phyloP scores from a whole-genome alignment of 2,113 vertebrate species.

The Poeciliopsis prolifica region DNA sequence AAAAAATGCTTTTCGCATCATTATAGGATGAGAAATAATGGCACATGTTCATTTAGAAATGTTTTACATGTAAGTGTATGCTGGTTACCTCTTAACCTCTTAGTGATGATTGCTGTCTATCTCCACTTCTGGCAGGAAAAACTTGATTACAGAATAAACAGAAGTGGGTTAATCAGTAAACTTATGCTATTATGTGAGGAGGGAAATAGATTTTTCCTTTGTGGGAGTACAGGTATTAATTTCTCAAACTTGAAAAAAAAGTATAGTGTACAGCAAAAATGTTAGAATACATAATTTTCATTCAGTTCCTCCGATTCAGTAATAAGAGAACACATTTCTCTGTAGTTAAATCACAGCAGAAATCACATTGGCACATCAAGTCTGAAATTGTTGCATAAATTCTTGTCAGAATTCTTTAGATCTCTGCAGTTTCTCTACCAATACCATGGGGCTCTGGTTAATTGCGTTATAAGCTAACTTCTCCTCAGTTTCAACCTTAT shows the following conservation, averaged over 20 bases:
- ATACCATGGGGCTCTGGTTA: not conserved
- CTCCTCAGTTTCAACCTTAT: not conserved
- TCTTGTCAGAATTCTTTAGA: not conserved
- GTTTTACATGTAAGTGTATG: not conserved
- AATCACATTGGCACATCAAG: not conserved
- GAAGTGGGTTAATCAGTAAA: slow-evolving; percentile 24
- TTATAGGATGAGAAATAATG: not conserved
- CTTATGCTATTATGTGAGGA: slow-evolving; percentile 3
- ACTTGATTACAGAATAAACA: slow-evolving; percentile 19
- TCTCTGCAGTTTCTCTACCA: not conserved
- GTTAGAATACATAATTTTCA: not conserved
- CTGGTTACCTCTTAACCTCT: slow-evolving; percentile 23
- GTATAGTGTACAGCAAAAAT: too few relatives aligned
- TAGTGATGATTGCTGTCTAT: slow-evolving; percentile 13
- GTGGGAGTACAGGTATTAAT: too few relatives aligned
- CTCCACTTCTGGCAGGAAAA: not conserved
- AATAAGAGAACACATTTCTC: not conserved
- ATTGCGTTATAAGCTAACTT: not conserved
- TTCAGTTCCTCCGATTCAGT: not conserved
- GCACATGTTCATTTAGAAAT: not conserved
- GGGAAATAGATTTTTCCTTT: not conserved
- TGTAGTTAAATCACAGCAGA: not conserved
- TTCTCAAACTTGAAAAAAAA: not conserved
- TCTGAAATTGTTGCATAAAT: too few relatives aligned
- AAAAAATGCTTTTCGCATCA: not conserved